These are phyloP conservation scores for Brenthis hecate DNA, from an alignment of 2,888 invertebrate species.

Conservation along the genomic window DNA sequence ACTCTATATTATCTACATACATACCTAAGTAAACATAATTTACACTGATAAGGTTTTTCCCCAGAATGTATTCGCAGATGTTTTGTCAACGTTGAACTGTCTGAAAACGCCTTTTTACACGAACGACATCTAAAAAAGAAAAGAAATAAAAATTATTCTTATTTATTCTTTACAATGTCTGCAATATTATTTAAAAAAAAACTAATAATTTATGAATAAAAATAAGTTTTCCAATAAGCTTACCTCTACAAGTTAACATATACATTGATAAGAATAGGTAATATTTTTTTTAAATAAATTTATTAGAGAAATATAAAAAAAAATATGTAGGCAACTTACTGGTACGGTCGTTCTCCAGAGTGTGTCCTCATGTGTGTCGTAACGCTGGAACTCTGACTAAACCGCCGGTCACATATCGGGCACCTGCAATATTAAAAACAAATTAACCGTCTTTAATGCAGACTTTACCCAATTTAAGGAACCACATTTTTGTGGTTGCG, in stretches of 20 bases:
- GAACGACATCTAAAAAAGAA: conserved; percentile 87
- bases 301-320: not conserved
- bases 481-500: not conserved
- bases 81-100: conserved; percentile 98
- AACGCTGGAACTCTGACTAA: conserved; percentile 97
- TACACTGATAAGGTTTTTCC: conserved; percentile 99
- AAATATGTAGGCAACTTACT: conserved; percentile 65
- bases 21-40: conserved; percentile 93
- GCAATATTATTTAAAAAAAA: not conserved
- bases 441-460: not conserved
- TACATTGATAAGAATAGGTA: too few species aligned
- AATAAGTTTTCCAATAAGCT: too few species aligned
- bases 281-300: not conserved
- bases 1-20: conserved; percentile 12
- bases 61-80: conserved; percentile 95
- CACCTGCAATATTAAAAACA: conserved; percentile 82
- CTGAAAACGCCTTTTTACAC: conserved; percentile 99
- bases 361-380: conserved; percentile 99
- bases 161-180: not conserved
- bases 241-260: too few species aligned
- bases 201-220: not conserved
- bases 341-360: conserved; percentile 98
- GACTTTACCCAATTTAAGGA: not conserved
- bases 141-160: conserved; percentile 7
- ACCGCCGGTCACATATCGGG: conserved; percentile 97